A percentile compares a stretch with the other conserved stretches of the same genome.
Conservation (phyloP, 2,888 invertebrate species). For the Troides aeacus region DNA sequence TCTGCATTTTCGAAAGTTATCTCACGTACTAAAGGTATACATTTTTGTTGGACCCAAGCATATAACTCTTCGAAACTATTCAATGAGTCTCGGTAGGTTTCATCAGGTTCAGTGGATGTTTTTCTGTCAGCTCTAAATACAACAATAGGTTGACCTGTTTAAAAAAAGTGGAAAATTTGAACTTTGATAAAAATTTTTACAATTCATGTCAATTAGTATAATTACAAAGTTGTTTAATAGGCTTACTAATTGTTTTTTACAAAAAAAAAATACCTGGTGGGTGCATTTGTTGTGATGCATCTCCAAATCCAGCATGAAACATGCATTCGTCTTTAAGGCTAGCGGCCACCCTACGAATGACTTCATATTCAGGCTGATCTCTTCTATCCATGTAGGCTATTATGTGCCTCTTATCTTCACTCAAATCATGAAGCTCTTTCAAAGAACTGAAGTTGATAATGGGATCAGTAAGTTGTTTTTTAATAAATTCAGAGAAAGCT, state of each 20-base stretch:
- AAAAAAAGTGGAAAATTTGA: not conserved
- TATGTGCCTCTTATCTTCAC: constrained; percentile 90
- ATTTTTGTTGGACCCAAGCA: constrained; percentile 94
- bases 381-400: constrained; percentile 94
- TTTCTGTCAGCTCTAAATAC: constrained; percentile 91
- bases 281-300: constrained; percentile 90
- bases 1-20: constrained; percentile 99
- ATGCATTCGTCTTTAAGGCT: constrained; percentile 97
- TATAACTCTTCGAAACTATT: constrained; percentile 90
- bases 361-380: constrained; percentile 89
- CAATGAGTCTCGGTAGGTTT: constrained; percentile 88
- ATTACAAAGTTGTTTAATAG: not conserved
- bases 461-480: constrained; percentile 92
- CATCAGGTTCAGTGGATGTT: constrained; percentile 89
- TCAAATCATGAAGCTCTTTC: constrained; percentile 86
- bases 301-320: constrained; percentile 95
- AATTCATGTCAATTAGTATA: not conserved
- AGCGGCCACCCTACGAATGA: constrained; percentile 89
- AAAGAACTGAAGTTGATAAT: constrained; percentile 87
- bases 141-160: constrained; percentile 86
- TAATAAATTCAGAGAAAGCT: constrained; percentile 93
- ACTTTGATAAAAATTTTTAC: not conserved
- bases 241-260: not conserved
- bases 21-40: constrained; percentile 97
- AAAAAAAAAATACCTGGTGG: constrained; percentile 81